Conservation (phyloP, 2,888 invertebrate genomes). For the Parelbella ahira region DNA sequence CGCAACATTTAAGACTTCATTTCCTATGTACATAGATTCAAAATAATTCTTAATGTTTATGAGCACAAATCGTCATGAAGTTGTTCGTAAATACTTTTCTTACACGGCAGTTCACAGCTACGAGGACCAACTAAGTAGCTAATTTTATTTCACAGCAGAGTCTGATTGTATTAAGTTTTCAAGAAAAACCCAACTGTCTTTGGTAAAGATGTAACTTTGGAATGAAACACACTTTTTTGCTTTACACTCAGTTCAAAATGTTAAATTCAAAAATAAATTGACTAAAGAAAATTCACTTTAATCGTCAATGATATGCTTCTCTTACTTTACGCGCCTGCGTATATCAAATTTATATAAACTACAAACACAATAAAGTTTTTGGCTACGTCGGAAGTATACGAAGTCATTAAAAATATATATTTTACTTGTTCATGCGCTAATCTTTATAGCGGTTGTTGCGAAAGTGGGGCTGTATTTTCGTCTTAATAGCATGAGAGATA, state of each 20-base stretch:
- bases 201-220: slow-evolving; percentile 14
- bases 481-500: slow-evolving; percentile 13
- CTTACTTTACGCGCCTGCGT: too few species aligned
- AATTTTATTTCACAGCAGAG: background rate
- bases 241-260: slow-evolving; percentile 2
- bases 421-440: slow-evolving; percentile 2
- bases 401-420: background rate
- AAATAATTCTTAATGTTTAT: too few species aligned
- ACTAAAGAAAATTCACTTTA: slow-evolving; percentile 1
- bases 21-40: too few species aligned
- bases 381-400: too few species aligned
- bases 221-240: slow-evolving; percentile 7
- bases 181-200: slow-evolving; percentile 7
- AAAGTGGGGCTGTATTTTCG: slow-evolving; percentile 8
- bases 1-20: too few species aligned
- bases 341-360: too few species aligned
- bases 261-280: slow-evolving; percentile 7
- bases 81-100: background rate
- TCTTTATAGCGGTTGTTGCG: slow-evolving; percentile 9
- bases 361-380: too few species aligned
- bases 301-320: slow-evolving; percentile 15
- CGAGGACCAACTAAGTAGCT: too few species aligned
- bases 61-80: too few species aligned
- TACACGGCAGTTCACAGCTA: too few species aligned
- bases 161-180: slow-evolving; percentile 11